phyloP scores from a whole-genome alignment of 2,797 vertebrate genomes.

The Pangasius sanitwongsei region DNA sequence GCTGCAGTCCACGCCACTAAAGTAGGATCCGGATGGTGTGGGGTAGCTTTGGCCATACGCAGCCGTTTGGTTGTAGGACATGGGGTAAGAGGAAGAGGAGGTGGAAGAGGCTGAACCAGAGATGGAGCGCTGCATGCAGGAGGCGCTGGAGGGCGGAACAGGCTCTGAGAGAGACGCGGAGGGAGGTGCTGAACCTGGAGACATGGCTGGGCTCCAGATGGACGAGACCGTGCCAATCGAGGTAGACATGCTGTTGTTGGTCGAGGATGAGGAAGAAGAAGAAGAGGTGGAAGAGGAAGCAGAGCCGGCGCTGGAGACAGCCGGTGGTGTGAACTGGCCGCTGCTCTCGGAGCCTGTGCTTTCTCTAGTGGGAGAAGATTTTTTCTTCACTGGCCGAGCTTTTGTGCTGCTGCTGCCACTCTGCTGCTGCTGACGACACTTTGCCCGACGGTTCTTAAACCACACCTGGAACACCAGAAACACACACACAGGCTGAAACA shows the following conservation, averaged over 20 bases:
- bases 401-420: conserved; percentile 83
- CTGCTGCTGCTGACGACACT: conserved; percentile 94
- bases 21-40: conserved; percentile 90
- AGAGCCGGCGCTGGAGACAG: conserved; percentile 88
- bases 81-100: conserved; percentile 87
- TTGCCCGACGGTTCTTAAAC: conserved; percentile 98
- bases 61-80: conserved; percentile 92
- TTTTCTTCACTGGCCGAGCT: conserved; percentile 93
- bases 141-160: conserved; percentile 82
- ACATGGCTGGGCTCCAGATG: conserved; percentile 98
- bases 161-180: conserved; percentile 83
- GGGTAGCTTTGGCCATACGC: conserved; percentile 93
- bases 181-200: conserved; percentile 81
- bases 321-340: conserved; percentile 94
- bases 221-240: conserved; percentile 87
- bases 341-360: conserved; percentile 97
- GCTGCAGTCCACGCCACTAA: conserved; percentile 93
- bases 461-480: conserved; percentile 81
- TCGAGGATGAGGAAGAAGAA: conserved; percentile 65
- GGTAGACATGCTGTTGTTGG: conserved; percentile 80
- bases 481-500: background rate
- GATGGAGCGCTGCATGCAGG: conserved; percentile 93
- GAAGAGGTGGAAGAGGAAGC: conserved; percentile 79
- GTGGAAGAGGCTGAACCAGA: conserved; percentile 79
- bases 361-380: conserved; percentile 89